Conservation (phyloP, 1,140 invertebrate species). For the Dinoponera quadriceps region DNA sequence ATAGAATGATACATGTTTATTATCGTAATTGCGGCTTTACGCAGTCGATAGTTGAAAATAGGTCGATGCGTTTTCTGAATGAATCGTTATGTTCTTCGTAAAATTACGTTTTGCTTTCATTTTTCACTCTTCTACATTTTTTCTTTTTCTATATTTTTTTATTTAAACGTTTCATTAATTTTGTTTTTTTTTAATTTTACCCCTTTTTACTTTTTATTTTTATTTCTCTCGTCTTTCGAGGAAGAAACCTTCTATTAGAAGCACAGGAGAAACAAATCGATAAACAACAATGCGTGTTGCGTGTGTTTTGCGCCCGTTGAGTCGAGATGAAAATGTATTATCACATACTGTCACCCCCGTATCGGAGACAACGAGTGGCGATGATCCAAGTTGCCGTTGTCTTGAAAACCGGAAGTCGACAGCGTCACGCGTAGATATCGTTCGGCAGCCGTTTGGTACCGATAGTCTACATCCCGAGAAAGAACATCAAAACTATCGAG, state of each 20-base stretch:
- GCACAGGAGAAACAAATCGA: no score
- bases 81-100: background rate
- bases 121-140: no score
- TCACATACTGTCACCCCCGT: slow-evolving; percentile 22
- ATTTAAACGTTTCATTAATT: no score
- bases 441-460: slow-evolving; percentile 59
- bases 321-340: background rate
- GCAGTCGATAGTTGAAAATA: background rate
- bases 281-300: no score
- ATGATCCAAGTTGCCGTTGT: slow-evolving; percentile 26
- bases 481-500: background rate
- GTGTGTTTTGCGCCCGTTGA: no score
- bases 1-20: background rate
- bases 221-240: no score
- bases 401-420: slow-evolving; percentile 61
- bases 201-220: no score
- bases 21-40: background rate
- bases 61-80: slow-evolving; percentile 18
- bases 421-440: slow-evolving; percentile 61
- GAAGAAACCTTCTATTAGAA: no score
- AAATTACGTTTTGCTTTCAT: no score
- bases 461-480: slow-evolving; percentile 65
- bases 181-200: no score
- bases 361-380: slow-evolving; percentile 19
- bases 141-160: no score